These are phyloP conservation scores for Propithecus deckenii DNA, from an alignment of 2,797 vertebrate genomes.

Conservation along the genomic window DNA sequence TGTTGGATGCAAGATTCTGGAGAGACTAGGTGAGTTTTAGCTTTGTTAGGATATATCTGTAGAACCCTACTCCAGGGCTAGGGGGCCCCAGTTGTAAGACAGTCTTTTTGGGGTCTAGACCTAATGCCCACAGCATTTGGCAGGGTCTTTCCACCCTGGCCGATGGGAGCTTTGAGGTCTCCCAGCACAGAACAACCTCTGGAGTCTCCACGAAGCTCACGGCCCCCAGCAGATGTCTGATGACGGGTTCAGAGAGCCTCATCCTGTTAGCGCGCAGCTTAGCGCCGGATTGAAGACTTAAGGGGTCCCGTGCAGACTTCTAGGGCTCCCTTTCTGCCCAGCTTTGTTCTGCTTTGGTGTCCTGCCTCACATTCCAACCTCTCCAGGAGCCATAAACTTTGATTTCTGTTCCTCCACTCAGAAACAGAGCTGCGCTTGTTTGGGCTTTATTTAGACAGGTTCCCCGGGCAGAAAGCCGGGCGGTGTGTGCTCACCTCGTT, in stretches of 20 bases:
- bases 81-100: too few species aligned
- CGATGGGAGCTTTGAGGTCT: background rate
- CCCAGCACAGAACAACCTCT: background rate
- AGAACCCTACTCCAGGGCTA: background rate
- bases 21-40: background rate
- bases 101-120: background rate
- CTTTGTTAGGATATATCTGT: background rate
- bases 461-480: background rate
- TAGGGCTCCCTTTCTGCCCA: background rate
- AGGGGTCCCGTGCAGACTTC: background rate
- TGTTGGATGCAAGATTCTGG: background rate
- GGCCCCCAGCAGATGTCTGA: background rate
- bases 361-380: too few species aligned
- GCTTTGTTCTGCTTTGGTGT: background rate
- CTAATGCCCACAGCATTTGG: background rate
- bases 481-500: too few species aligned
- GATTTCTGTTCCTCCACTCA: background rate
- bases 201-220: background rate
- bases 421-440: background rate
- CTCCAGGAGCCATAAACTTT: background rate
- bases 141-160: background rate
- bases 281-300: too few species aligned
- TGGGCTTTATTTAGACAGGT: background rate
- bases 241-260: background rate
- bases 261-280: background rate